Evolutionary conservation across 2,113 vertebrate genomes (phyloP).

Genomic region (Lamprotornis superbus): DNA sequence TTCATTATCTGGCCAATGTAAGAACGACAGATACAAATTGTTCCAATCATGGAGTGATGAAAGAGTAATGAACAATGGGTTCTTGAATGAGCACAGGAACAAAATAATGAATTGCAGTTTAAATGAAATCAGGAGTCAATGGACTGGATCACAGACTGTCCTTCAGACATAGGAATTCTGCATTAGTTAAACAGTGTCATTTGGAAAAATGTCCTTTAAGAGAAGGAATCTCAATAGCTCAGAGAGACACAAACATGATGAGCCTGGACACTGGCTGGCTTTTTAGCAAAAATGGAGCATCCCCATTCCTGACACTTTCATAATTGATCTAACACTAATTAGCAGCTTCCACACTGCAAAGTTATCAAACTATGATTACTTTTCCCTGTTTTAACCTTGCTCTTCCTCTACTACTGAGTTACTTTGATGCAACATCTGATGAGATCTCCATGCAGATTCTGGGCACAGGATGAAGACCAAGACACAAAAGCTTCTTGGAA

Average conservation of each 20-base stretch:
- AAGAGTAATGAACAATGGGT: constrained; percentile 79
- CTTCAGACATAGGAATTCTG: constrained; percentile 69
- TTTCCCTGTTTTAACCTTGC: background rate
- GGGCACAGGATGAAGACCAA: background rate
- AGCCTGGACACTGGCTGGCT: background rate
- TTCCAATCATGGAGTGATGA: constrained; percentile 76
- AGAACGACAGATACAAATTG: constrained; percentile 81
- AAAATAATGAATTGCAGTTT: constrained; percentile 79
- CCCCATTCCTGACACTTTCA: background rate
- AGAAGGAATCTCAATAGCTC: constrained; percentile 21
- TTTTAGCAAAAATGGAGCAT: background rate
- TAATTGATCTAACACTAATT: background rate
- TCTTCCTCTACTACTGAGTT: background rate
- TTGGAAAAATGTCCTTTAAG: constrained; percentile 47
- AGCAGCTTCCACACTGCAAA: background rate
- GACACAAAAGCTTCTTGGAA: background rate
- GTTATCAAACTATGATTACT: background rate
- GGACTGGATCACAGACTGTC: constrained; percentile 72
- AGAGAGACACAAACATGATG: background rate
- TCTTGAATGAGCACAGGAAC: constrained; percentile 75
- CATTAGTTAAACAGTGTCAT: constrained; percentile 52
- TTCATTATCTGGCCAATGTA: constrained; percentile 79
- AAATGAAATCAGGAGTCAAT: constrained; percentile 75
- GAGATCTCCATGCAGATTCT: background rate
- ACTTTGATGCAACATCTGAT: background rate